Conservation (phyloP, 92 coral and sea anemone species). For the Porites divaricata region DNA sequence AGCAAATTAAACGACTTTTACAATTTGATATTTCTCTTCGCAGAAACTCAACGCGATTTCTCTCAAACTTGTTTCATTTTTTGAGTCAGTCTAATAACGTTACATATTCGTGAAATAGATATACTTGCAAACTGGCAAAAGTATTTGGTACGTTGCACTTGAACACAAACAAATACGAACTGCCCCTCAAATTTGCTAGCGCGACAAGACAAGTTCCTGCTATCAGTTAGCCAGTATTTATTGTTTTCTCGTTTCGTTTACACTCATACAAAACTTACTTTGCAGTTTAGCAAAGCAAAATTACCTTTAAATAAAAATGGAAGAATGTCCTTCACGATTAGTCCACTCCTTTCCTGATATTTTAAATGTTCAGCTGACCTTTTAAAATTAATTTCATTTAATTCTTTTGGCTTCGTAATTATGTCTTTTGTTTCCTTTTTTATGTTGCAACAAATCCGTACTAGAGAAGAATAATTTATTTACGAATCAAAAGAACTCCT, state of each 20-base stretch:
- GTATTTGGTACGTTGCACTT: background rate
- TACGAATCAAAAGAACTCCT: background rate
- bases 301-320: background rate
- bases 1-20: background rate
- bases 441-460: background rate
- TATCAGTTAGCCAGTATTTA: slow-evolving; percentile 8
- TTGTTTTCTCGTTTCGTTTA: slow-evolving; percentile 19
- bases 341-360: too few species aligned
- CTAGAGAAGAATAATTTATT: too few species aligned
- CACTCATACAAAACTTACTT: background rate
- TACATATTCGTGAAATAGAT: background rate
- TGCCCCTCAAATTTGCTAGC: slow-evolving; percentile 9
- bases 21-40: background rate
- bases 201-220: slow-evolving; percentile 22
- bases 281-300: background rate
- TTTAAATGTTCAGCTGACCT: background rate
- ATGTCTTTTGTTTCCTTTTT: background rate
- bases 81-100: background rate
- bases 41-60: background rate
- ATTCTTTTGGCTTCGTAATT: background rate
- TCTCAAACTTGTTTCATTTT: background rate
- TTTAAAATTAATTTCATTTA: too few species aligned
- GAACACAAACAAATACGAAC: slow-evolving; percentile 3
- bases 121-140: background rate
- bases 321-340: background rate